Percentiles rank a stretch among this genome's conserved stretches.
Evolutionary conservation across 2,113 vertebrate genomes (phyloP).

Genomic region (Potamarius usumacintae): DNA sequence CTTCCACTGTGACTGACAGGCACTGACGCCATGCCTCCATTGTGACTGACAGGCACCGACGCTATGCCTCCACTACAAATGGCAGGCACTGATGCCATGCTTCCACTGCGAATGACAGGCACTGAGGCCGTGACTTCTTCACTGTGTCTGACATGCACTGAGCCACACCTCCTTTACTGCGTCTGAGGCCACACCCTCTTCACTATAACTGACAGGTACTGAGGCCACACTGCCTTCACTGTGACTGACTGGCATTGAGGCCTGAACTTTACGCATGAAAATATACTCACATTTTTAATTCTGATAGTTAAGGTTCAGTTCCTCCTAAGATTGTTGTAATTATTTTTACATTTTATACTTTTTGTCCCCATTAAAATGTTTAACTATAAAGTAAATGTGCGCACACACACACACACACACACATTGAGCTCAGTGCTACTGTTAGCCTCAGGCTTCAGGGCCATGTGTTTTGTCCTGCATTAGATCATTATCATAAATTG

Average conservation of each 20-base stretch:
- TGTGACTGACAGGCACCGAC: not conserved
- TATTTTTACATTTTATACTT: not conserved
- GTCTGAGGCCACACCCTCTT: not conserved
- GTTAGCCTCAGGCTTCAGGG: constrained; percentile 23
- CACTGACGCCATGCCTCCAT: not conserved
- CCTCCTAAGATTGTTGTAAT: not conserved
- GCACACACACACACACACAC: constrained; percentile 6
- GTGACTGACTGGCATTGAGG: not conserved
- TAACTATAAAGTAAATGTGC: not conserved
- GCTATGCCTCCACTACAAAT: too few relatives aligned
- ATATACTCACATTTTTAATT: not conserved
- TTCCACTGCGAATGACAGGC: too few relatives aligned
- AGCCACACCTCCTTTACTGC: too few relatives aligned
- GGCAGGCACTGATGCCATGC: too few relatives aligned
- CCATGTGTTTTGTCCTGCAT: constrained; percentile 38
- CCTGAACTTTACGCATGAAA: not conserved
- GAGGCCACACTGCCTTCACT: not conserved
- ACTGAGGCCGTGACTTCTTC: not conserved
- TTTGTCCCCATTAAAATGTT: not conserved
- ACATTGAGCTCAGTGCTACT: not conserved
- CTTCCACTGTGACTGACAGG: not conserved
- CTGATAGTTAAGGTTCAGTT: not conserved
- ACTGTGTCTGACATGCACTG: too few relatives aligned
- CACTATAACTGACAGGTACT: not conserved
- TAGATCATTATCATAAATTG: constrained; percentile 47